Evolutionary conservation across 2,797 vertebrate species (phyloP).

Genomic region (Pseudomugil gertrudae): DNA sequence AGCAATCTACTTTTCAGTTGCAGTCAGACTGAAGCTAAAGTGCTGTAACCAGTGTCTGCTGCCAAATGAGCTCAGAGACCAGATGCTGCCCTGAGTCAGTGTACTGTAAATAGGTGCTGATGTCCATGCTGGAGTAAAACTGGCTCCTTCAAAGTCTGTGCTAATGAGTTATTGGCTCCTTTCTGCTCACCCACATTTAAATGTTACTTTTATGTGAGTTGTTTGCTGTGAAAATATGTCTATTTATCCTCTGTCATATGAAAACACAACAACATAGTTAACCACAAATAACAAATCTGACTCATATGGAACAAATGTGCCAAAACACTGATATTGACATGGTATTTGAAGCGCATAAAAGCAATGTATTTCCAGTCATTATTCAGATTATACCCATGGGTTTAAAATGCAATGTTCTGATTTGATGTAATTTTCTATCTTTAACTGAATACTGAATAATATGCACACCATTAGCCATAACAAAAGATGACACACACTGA

Average conservation of each 20-base stretch:
- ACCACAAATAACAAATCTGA: neutral
- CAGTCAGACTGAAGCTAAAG: slow-evolving; percentile 49
- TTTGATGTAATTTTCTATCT: neutral
- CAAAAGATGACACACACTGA: neutral
- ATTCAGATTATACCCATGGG: too few relatives aligned
- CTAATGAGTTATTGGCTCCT: slow-evolving; percentile 8
- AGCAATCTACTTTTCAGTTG: slow-evolving; percentile 64
- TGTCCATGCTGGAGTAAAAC: slow-evolving; percentile 17
- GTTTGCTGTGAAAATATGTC: neutral
- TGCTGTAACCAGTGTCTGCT: slow-evolving; percentile 42
- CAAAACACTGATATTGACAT: neutral
- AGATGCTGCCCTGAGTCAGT: slow-evolving; percentile 43
- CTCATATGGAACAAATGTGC: neutral
- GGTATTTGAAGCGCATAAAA: neutral
- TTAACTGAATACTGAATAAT: too few relatives aligned
- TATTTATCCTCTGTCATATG: neutral
- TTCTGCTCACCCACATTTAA: neutral
- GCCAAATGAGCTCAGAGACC: slow-evolving; percentile 45
- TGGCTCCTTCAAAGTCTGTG: slow-evolving; percentile 9
- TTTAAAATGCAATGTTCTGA: too few relatives aligned
- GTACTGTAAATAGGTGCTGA: slow-evolving; percentile 39
- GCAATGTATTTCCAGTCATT: neutral
- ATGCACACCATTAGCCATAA: neutral
- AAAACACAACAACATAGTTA: neutral
- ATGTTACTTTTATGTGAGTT: neutral